Evolutionary conservation across 2,888 invertebrate genomes (phyloP).

Genomic region (Orthosia gracilis): DNA sequence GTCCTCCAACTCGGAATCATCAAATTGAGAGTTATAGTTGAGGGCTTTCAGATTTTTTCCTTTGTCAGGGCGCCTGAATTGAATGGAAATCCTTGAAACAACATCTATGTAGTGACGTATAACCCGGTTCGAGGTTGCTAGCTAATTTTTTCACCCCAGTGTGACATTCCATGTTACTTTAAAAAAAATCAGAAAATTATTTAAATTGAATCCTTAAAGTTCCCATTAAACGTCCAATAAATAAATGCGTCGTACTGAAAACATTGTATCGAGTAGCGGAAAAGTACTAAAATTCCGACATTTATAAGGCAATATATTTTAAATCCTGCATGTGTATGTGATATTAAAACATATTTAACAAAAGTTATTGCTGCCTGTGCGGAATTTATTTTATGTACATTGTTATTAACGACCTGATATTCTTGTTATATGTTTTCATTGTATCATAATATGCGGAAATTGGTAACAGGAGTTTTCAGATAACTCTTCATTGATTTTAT

Average conservation of each 20-base stretch:
- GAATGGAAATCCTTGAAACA: too few relatives aligned
- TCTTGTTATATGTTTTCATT: slow-evolving; percentile 12
- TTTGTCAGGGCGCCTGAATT: too few relatives aligned
- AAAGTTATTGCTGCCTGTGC: slow-evolving; percentile 34
- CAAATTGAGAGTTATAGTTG: too few relatives aligned
- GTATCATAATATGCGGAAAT: neutral
- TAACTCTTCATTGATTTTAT: too few relatives aligned
- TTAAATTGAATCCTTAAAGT: slow-evolving; percentile 3
- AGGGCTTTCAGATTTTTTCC: too few relatives aligned
- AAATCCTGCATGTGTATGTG: slow-evolving; percentile 11
- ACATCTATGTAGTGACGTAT: too few relatives aligned
- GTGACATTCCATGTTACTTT: too few relatives aligned
- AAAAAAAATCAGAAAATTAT: too few relatives aligned
- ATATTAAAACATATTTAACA: slow-evolving; percentile 44
- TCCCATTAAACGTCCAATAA: neutral
- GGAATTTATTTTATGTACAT: slow-evolving; percentile 38
- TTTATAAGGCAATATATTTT: slow-evolving; percentile 41
- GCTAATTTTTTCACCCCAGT: too few relatives aligned
- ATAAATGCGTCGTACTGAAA: slow-evolving; percentile 1
- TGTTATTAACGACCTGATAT: slow-evolving; percentile 24
- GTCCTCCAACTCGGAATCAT: too few relatives aligned
- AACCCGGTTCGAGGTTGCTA: too few relatives aligned
- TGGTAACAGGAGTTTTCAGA: neutral
- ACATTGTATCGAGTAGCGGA: slow-evolving; percentile 10
- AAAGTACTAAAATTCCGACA: slow-evolving; percentile 32